These are phyloP conservation scores for Trachurus trachurus DNA, from an alignment of 2,797 vertebrate genomes.

Conservation along the genomic window DNA sequence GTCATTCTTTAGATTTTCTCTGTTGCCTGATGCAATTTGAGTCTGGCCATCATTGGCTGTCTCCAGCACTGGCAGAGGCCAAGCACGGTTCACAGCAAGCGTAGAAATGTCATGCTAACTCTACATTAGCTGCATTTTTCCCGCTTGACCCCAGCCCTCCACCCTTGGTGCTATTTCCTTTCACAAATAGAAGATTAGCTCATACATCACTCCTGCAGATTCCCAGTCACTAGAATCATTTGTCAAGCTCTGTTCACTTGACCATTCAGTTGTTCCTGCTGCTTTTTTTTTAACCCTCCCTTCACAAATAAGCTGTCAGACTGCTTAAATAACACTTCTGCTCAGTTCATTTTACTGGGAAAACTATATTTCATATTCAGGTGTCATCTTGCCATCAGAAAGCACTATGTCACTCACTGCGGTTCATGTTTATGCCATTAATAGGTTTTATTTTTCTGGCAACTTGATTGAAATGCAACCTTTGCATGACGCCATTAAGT, in stretches of 20 bases:
- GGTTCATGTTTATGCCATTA: neutral
- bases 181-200: constrained; percentile 74
- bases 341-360: neutral
- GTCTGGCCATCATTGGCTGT: constrained; percentile 40
- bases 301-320: constrained; percentile 33
- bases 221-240: constrained; percentile 56
- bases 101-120: constrained; percentile 65
- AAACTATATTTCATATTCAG: constrained; percentile 6
- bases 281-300: constrained; percentile 16
- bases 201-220: constrained; percentile 70
- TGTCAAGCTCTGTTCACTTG: constrained; percentile 55
- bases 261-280: constrained; percentile 26
- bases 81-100: constrained; percentile 63
- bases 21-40: constrained; percentile 37
- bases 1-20: constrained; percentile 46
- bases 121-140: constrained; percentile 67
- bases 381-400: neutral
- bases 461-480: constrained; percentile 20
- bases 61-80: constrained; percentile 60
- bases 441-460: neutral
- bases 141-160: constrained; percentile 61
- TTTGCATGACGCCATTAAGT: constrained; percentile 36
- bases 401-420: constrained; percentile 18
- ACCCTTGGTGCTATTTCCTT: constrained; percentile 73
- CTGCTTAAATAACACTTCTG: constrained; percentile 9